Percentiles rank a stretch among this genome's conserved stretches.
Evolutionary conservation across 2,797 vertebrate genomes (phyloP).

Genomic region (Myripristis murdjan): DNA sequence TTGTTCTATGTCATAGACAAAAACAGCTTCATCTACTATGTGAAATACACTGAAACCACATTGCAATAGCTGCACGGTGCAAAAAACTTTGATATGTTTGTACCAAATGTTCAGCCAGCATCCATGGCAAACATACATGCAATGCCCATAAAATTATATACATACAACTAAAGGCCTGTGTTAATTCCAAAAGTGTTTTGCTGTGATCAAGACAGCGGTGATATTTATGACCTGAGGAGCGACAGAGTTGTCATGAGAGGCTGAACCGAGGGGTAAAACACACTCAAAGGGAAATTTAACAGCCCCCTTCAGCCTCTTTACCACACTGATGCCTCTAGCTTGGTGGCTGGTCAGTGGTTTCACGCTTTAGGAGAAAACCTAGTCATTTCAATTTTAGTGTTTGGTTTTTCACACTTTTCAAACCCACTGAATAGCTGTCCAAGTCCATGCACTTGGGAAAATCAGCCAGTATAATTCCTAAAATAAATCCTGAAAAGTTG

Average conservation of each 20-base stretch:
- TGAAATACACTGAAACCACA: slow-evolving; percentile 1
- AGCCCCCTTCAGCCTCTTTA: not conserved
- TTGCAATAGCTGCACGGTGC: slow-evolving; percentile 39
- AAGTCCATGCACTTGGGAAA: too few relatives aligned
- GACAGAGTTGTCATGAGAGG: slow-evolving; percentile 13
- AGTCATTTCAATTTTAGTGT: too few relatives aligned
- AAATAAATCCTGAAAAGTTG: too few relatives aligned
- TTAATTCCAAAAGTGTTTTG: slow-evolving; percentile 28
- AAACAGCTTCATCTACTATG: slow-evolving; percentile 16
- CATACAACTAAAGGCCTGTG: not conserved
- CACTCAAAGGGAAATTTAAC: slow-evolving; percentile 25
- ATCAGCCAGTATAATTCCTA: too few relatives aligned
- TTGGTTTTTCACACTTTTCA: not conserved
- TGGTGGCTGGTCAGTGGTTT: too few relatives aligned
- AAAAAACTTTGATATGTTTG: slow-evolving; percentile 32
- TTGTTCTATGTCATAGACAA: slow-evolving; percentile 16
- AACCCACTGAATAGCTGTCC: too few relatives aligned
- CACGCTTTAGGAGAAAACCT: not conserved
- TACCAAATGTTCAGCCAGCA: slow-evolving; percentile 19
- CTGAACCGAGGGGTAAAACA: not conserved
- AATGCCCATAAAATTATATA: slow-evolving; percentile 14
- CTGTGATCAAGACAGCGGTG: slow-evolving; percentile 30
- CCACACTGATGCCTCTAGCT: not conserved
- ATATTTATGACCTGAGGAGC: slow-evolving; percentile 30
- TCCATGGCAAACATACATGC: slow-evolving; percentile 33